These are phyloP conservation scores for Drosophila dunni DNA, from an alignment of 1,140 invertebrate genomes.

Conservation along the genomic window DNA sequence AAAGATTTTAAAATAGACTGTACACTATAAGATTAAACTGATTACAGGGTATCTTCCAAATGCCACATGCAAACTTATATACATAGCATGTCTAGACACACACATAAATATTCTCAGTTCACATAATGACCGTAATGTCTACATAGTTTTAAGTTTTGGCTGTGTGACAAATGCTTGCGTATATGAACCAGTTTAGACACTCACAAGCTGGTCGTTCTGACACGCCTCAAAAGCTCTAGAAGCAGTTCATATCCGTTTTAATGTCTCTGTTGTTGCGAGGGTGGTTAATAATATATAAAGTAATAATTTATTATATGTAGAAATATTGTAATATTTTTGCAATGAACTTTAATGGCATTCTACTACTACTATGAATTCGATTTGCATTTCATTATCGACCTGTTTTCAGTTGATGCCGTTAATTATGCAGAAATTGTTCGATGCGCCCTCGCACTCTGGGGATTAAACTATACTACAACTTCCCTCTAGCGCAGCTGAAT, in stretches of 20 bases:
- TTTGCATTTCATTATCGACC: neutral
- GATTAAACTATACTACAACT: constrained; percentile 15
- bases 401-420: neutral
- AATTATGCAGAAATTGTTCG: constrained; percentile 1
- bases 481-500: constrained; percentile 9
- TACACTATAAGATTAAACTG: neutral
- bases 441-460: constrained; percentile 19
- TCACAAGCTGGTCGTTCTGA: constrained; percentile 43
- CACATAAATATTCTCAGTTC: neutral
- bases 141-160: constrained; percentile 8
- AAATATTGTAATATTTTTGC: neutral
- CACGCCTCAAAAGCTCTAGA: constrained; percentile 39
- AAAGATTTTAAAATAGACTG: too few species aligned
- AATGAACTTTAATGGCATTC: neutral
- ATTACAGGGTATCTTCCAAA: neutral
- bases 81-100: constrained; percentile 8
- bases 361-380: neutral
- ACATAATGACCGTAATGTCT: neutral
- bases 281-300: neutral
- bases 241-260: constrained; percentile 25
- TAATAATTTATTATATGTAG: neutral
- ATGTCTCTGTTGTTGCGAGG: constrained; percentile 24
- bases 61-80: neutral
- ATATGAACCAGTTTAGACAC: constrained; percentile 22
- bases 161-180: constrained; percentile 10